Base-by-base conservation (phyloP, 64 coral and sea anemone species). In the Pocillopora verrucosa region DNA sequence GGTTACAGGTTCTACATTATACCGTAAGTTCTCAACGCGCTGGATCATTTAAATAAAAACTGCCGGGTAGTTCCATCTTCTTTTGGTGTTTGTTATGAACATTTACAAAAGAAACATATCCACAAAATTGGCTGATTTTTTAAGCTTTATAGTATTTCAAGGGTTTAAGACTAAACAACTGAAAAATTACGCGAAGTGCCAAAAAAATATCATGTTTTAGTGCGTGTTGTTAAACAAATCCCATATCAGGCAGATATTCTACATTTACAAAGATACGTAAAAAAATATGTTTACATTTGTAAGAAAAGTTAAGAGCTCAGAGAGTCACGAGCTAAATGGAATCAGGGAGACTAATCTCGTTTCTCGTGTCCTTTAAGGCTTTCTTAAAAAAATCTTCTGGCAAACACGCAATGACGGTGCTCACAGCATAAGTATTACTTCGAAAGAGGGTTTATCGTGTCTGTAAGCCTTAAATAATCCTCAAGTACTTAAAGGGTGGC, bases 361-460 rank as follows among this genome's bases (percentile, higher is more conserved):
- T 72, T 65, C 20, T 24, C 38, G 9, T 70, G 36, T 45, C 20
- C 45, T 57, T 19, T 72, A 72, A 72, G 64, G 38, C 11, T 57
- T 37, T 70, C 41, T 51, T 51, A 51, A 51, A 51, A 51, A 65
- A 85, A 72, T 17, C 82, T 36, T 72, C 64, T 84, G 16, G 17
- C 13, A 22, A 77, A 77, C 36, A 56, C 75, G 41, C 75, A 77
- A 77, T 77, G 75, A 51, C 56, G 35, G 16, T 77, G 20, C 75
- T 77, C 45, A 77, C 2, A 51, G 62, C 34, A 10, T 19, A 17
- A 67, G 80, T 38, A 41, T 77, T 77, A 77, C 20, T 37, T 51
- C 36, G 80, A 83, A 67, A 67, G 82, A 63, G 51, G 64, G 36
- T 85, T 85, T 72, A 83, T 36, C 45, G 37, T 19, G 65, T 85